Conservation (phyloP, 2,888 invertebrate species). For the Dermolepida albohirtum region DNA sequence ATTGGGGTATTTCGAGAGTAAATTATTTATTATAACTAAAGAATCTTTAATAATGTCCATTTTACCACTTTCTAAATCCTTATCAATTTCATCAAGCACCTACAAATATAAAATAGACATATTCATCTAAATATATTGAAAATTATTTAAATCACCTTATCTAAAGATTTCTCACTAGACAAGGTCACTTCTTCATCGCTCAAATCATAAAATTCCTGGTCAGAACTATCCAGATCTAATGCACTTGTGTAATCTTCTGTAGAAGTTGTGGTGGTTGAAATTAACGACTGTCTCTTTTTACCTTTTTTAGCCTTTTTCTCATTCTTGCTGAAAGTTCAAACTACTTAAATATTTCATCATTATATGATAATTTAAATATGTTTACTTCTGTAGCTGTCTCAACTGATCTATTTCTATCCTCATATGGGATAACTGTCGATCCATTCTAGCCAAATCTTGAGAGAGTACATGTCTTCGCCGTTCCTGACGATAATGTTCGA, state of each 20-base stretch:
- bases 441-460: slow-evolving; percentile 59
- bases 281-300: slow-evolving; percentile 28
- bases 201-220: slow-evolving; percentile 63
- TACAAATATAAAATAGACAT: slow-evolving; percentile 42
- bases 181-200: slow-evolving; percentile 58
- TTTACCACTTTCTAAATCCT: slow-evolving; percentile 54
- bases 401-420: slow-evolving; percentile 58
- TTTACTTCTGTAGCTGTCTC: slow-evolving; percentile 50
- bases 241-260: slow-evolving; percentile 60
- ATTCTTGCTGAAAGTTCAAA: slow-evolving; percentile 22
- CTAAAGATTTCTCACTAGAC: not conserved
- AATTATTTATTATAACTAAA: slow-evolving; percentile 54
- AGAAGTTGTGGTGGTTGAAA: slow-evolving; percentile 48
- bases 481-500: slow-evolving; percentile 61
- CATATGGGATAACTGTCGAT: slow-evolving; percentile 57
- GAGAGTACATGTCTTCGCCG: slow-evolving; percentile 58
- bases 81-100: slow-evolving; percentile 57
- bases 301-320: slow-evolving; percentile 40
- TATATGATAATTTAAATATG: not conserved
- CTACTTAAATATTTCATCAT: slow-evolving; percentile 14
- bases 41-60: slow-evolving; percentile 51
- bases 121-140: not conserved
- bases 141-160: not conserved
- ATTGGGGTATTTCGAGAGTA: slow-evolving; percentile 57
- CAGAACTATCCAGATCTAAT: slow-evolving; percentile 59